phyloP scores from a whole-genome alignment of 2,113 vertebrate genomes.

The Nycticryphes semicollaris region DNA sequence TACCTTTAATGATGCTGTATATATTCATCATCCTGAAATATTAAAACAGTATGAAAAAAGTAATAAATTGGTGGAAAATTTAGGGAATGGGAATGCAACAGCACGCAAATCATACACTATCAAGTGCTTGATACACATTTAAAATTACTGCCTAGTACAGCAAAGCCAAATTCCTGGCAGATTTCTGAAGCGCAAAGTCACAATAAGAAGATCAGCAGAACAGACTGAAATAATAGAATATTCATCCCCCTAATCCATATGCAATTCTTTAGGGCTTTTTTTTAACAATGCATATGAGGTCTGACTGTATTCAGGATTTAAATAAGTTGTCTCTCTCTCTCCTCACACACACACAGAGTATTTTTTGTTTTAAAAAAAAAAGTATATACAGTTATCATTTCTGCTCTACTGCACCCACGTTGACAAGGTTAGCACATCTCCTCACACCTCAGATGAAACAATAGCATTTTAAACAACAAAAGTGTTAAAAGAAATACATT shows the following conservation, averaged over 20 bases:
- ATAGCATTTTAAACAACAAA: slow-evolving; percentile 72
- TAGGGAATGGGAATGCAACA: slow-evolving; percentile 83
- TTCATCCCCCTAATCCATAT: slow-evolving; percentile 99
- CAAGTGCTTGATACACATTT: slow-evolving; percentile 90
- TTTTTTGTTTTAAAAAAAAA: slow-evolving; percentile 70
- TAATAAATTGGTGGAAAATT: slow-evolving; percentile 89
- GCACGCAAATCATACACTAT: slow-evolving; percentile 89
- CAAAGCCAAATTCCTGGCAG: slow-evolving; percentile 85
- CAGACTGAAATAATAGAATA: slow-evolving; percentile 98
- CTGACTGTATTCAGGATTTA: slow-evolving; percentile 84
- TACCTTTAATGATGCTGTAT: slow-evolving; percentile 89
- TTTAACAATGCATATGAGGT: slow-evolving; percentile 87
- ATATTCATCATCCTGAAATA: slow-evolving; percentile 90
- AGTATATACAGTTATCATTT: slow-evolving; percentile 78
- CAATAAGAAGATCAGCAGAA: slow-evolving; percentile 95
- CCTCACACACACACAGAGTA: neutral
- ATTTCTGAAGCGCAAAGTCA: slow-evolving; percentile 86
- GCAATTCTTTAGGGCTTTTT: slow-evolving; percentile 94
- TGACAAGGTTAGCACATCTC: slow-evolving; percentile 78
- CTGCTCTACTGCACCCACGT: slow-evolving; percentile 69
- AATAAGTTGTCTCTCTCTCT: slow-evolving; percentile 82
- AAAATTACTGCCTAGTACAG: slow-evolving; percentile 81
- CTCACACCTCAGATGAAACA: slow-evolving; percentile 76
- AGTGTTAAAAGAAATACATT: slow-evolving; percentile 70
- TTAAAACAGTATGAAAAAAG: slow-evolving; percentile 87